Percentiles rank a stretch among this genome's conserved stretches.
phyloP scores from a whole-genome alignment of 1,140 invertebrate genomes.

The Riptortus pedestris region DNA sequence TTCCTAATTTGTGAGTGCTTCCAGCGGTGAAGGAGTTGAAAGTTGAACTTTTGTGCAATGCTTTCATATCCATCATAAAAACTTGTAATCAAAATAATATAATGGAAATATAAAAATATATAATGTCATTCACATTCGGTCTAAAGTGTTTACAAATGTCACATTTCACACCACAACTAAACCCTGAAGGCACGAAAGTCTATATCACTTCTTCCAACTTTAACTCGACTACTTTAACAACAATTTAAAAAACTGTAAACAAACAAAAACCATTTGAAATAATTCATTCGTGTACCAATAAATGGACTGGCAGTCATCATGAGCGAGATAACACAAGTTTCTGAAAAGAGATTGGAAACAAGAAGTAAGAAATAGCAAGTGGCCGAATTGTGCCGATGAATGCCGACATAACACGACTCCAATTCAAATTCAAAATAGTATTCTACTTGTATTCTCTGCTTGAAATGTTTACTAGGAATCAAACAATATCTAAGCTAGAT shows the following conservation, averaged over 20 bases:
- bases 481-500: too few species aligned
- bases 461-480: too few species aligned
- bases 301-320: not conserved
- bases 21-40: conserved; percentile 40
- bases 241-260: not conserved
- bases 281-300: not conserved
- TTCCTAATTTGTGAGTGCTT: conserved; percentile 39
- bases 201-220: not conserved
- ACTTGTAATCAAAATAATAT: not conserved
- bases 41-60: conserved; percentile 42
- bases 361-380: too few species aligned
- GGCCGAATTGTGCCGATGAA: too few species aligned
- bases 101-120: not conserved
- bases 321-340: too few species aligned
- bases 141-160: not conserved
- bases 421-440: too few species aligned
- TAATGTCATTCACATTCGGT: not conserved
- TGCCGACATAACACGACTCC: too few species aligned
- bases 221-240: not conserved
- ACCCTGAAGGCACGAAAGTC: not conserved
- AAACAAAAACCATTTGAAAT: not conserved
- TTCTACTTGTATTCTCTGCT: too few species aligned
- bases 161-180: not conserved
- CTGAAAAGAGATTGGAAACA: too few species aligned
- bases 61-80: conserved; percentile 30